Base-by-base conservation (phyloP, 2,113 vertebrate genomes). In the Amphiprion ocellaris region DNA sequence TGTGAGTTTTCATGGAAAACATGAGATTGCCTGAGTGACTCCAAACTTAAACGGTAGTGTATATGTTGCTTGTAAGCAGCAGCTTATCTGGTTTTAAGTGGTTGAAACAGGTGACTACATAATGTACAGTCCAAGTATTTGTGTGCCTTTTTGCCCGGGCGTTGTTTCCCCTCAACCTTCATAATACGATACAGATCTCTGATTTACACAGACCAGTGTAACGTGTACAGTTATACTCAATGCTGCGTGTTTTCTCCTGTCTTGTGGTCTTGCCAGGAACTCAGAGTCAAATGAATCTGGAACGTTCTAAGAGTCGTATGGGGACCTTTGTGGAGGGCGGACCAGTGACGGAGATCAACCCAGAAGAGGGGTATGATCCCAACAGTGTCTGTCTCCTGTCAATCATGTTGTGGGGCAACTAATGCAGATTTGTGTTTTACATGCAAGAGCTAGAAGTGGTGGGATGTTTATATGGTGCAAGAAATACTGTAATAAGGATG, bases 231-330 rank as follows among this genome's bases (percentile, higher is more conserved):
- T 67, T 12, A 21, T 1, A 26, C 15, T 81, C 17, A 65, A 30
- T 44, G 49, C 17, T 52, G 30, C 24, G 1, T 65, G 37, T 52
- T 70, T 16, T 50, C 1, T 81, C 58, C 41, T 70, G 17, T 47
- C 33, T 33, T 79, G 15, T 56, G 79, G 17, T 81, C 24, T 72
- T 19, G 8, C 47, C 82, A 95, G 94, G 83, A 2, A 95, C 93
- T 61, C 94, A 94, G 73, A 92, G 89, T 84, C 94, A 95, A 50
- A 46, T 94, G 16, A 93, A 94, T 23, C 71, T 91, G 87, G 93
- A 95, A 54, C 90, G 82, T 12, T 92, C 90, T 1, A 95, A 95
- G 82, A 94, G 93, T 79, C 89, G 90, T 12, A 91, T 93, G 93
- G 94, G 93, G 74, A 92, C 92, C 19, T 94, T 94, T 73, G 82